These are phyloP conservation scores for Piprites chloris DNA, from an alignment of 2,113 vertebrate species.

Conservation along the genomic window DNA sequence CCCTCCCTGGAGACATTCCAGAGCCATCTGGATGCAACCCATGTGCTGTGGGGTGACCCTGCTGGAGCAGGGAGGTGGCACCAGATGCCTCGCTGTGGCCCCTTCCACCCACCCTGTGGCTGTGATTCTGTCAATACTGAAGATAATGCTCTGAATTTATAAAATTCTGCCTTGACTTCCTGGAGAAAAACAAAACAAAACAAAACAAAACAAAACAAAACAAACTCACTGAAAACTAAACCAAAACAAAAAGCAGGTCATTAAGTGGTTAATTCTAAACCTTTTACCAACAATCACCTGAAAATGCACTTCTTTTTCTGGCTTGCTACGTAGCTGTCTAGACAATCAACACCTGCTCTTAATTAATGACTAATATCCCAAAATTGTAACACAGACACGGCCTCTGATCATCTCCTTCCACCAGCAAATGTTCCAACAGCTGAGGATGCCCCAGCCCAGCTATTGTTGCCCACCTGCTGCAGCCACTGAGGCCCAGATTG, in stretches of 20 bases:
- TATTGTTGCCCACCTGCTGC: not conserved
- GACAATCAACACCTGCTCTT: conserved; percentile 20
- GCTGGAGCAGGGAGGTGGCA: not conserved
- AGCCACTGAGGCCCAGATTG: not conserved
- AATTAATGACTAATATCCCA: not conserved
- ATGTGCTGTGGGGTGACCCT: not conserved
- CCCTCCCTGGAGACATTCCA: not conserved
- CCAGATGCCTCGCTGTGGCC: not conserved
- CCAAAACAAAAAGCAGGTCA: not conserved
- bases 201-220: too few relatives aligned
- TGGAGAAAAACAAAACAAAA: not conserved
- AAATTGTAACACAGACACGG: not conserved
- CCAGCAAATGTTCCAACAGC: conserved; percentile 1
- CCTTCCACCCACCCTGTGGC: not conserved
- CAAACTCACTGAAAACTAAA: not conserved
- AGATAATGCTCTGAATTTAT: not conserved
- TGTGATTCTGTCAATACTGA: not conserved
- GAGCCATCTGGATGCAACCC: not conserved
- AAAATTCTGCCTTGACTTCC: not conserved
- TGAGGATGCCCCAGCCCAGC: not conserved
- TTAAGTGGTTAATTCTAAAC: not conserved
- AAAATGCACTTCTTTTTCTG: not conserved
- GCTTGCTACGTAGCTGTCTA: not conserved
- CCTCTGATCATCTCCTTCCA: not conserved
- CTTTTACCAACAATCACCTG: not conserved